phyloP scores from a whole-genome alignment of 2,797 vertebrate genomes.

The Sebastes flavidus region DNA sequence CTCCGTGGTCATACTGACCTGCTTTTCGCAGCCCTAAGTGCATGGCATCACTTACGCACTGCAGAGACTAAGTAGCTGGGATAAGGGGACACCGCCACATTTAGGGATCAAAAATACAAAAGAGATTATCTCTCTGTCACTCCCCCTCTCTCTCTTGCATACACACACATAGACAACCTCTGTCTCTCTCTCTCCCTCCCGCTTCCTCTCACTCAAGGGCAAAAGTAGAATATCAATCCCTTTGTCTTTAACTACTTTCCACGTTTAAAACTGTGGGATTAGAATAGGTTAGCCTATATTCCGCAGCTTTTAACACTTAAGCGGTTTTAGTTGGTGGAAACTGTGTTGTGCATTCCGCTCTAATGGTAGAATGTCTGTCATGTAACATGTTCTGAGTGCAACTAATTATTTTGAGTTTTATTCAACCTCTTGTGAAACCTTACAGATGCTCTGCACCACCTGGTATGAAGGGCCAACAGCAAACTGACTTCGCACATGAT shows the following conservation, averaged over 20 bases:
- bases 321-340: constrained; percentile 48
- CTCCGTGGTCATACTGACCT: constrained; percentile 79
- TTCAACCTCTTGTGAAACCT: constrained; percentile 19
- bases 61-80: constrained; percentile 76
- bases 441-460: constrained; percentile 54
- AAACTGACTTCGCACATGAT: constrained; percentile 42
- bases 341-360: constrained; percentile 21
- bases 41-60: constrained; percentile 77
- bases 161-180: background rate
- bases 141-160: constrained; percentile 5
- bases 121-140: constrained; percentile 72
- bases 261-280: constrained; percentile 73
- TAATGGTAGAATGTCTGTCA: constrained; percentile 30
- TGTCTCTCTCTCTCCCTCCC: constrained; percentile 4
- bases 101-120: constrained; percentile 82
- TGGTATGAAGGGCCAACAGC: constrained; percentile 46
- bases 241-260: constrained; percentile 74
- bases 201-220: constrained; percentile 60
- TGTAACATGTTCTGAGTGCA: constrained; percentile 37
- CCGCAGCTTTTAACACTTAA: constrained; percentile 65
- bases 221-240: constrained; percentile 75
- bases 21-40: constrained; percentile 82
- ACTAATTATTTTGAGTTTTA: constrained; percentile 52
- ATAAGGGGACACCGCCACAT: constrained; percentile 79
- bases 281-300: constrained; percentile 66